A percentile compares a stretch with the other conserved stretches of the same genome.
Evolutionary conservation across 1,140 invertebrate genomes (phyloP).

Genomic region (Drosophila parabipectinata): DNA sequence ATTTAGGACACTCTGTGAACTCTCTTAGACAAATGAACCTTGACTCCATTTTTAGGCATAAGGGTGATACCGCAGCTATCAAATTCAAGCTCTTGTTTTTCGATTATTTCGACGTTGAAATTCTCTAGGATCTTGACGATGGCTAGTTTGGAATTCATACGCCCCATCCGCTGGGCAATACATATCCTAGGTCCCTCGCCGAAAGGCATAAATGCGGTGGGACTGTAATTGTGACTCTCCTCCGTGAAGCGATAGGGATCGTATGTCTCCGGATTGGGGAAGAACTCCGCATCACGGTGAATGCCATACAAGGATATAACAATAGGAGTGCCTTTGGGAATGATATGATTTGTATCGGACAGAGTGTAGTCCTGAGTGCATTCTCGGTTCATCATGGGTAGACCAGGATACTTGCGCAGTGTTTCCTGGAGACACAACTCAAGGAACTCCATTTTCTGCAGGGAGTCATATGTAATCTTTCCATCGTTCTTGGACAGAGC

Average conservation of each 20-base stretch:
- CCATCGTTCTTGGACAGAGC: conserved; percentile 83
- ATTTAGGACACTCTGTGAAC: conserved; percentile 4
- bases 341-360: conserved; percentile 73
- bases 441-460: conserved; percentile 86
- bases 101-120: conserved; percentile 64
- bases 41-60: conserved; percentile 60
- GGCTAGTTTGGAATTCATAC: conserved; percentile 60
- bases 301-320: conserved; percentile 84
- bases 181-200: conserved; percentile 88
- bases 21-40: conserved; percentile 65
- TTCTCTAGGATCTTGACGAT: conserved; percentile 64
- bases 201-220: conserved; percentile 87
- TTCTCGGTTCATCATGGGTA: conserved; percentile 85
- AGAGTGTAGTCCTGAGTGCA: conserved; percentile 83
- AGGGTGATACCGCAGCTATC: conserved; percentile 56
- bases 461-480: conserved; percentile 85
- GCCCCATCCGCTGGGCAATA: conserved; percentile 67
- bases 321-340: conserved; percentile 84
- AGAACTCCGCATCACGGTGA: conserved; percentile 86
- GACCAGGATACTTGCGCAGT: conserved; percentile 86
- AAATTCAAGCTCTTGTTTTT: conserved; percentile 47
- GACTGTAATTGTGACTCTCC: conserved; percentile 79
- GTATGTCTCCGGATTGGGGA: conserved; percentile 87
- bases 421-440: conserved; percentile 86
- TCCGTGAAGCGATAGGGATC: conserved; percentile 87